Evolutionary conservation across 2,888 invertebrate species (phyloP), one percentile per base, ranked within the genome.

Genomic region (Rhyacophila evoluta): DNA sequence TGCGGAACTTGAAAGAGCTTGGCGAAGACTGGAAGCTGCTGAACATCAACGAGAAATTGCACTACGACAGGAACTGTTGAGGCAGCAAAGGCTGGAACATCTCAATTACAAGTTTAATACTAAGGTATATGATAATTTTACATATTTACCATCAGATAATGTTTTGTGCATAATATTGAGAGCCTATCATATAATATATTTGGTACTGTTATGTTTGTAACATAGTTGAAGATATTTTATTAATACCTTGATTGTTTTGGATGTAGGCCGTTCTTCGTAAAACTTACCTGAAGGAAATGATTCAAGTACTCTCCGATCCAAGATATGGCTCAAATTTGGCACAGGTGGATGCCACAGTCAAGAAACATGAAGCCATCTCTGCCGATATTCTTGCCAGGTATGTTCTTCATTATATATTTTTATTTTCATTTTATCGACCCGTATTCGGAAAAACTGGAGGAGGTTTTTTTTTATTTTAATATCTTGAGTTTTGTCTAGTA

Each of bases 281-380:
- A 84, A 96, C 97, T 0, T 99, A 99, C 88, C 89, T 99, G 81
- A 96, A 97, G 87, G 99, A 99, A 89, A 99, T 99, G 98, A 97
- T 96, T 83, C 96, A 96, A 86, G 97, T 99, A 12, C 89, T 99
- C 15, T 95, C 95, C 0, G 97, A 97, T 89, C 95, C 97, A 0
- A 92, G 97, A 77, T 97, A 97, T 87, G 96, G 96, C 1, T 95
- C 95, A 83, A 96, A 95, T 88, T 88, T 98, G 83, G 92, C 95
- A 0, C 98, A 98, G 86, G 97, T 98, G 0, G 98, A 99, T 86
- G 98, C 98, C 0, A 97, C 98, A 0, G 94, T 99, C 41, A 99
- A 99, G 89, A 99, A 99, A 85, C 98, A 99, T 86, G 98, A 99
- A 87, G 98, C 99, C 12, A 98, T 99, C 82, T 96, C 97, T 81